Percentiles rank a stretch among this genome's conserved stretches.
Evolutionary conservation across 2,797 vertebrate genomes (phyloP).

Genomic region (Poecilia wingei): DNA sequence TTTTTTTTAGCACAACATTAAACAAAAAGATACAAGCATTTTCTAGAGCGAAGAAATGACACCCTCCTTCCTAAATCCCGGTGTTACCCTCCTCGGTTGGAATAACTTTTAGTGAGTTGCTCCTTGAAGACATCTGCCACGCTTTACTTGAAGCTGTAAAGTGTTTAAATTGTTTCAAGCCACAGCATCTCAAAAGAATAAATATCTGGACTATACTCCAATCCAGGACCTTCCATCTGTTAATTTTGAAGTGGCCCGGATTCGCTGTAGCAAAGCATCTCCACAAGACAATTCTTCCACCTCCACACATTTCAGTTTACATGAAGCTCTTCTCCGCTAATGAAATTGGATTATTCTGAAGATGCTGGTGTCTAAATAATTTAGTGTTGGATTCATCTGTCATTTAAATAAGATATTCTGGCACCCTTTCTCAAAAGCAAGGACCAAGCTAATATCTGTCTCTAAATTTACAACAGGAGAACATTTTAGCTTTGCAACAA

Average conservation of each 20-base stretch:
- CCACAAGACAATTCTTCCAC: neutral
- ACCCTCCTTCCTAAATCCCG: neutral
- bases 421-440: constrained; percentile 7
- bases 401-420: constrained; percentile 10
- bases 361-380: neutral
- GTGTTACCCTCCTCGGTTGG: neutral
- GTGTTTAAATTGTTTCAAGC: neutral
- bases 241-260: neutral
- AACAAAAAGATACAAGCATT: neutral
- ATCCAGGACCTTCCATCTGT: neutral
- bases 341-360: neutral
- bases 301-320: neutral
- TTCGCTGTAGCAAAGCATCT: neutral
- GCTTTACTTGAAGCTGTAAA: neutral
- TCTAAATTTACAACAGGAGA: constrained; percentile 8
- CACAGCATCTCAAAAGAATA: neutral
- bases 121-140: neutral
- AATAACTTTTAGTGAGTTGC: neutral
- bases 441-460: neutral
- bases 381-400: neutral
- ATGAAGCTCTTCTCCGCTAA: neutral
- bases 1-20: neutral
- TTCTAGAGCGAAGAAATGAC: neutral
- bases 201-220: neutral
- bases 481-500: neutral